Base-by-base conservation (phyloP, 2,888 invertebrate genomes). In the Tipula lateralis region DNA sequence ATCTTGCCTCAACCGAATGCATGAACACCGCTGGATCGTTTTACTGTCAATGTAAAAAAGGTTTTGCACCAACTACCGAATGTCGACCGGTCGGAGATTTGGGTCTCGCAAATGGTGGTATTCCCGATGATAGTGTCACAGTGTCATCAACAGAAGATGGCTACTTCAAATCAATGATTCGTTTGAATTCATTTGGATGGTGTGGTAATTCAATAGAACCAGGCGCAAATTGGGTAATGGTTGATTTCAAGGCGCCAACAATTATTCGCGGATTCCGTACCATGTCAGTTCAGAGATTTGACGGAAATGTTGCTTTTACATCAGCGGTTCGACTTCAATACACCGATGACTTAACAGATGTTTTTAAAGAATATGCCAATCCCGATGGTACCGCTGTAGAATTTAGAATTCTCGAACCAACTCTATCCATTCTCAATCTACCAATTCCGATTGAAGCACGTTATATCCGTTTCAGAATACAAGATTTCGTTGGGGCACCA, bases 341-440 rank as follows among this genome's bases (percentile, higher is more conserved):
- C 88, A 95, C 96, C 0, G 96, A 97, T 88, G 95, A 97, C 87
- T 91, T 97, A 85, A 96, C 97, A 0, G 97, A 98, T 88, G 92
- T 94, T 0, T 97, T 97, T 89, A 96, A 95, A 90, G 97, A 97
- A 88, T 97, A 97, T 89, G 94, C 96, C 1, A 97, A 97, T 88
- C 96, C 97, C 2, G 96, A 97, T 88, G 97, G 97, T 29, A 96
- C 97, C 1, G 96, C 97, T 9, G 97, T 97, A 0, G 97, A 97
- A 89, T 98, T 98, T 89, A 92, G 97, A 86, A 96, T 97, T 86
- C 90, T 96, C 80, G 97, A 97, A 87, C 96, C 97, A 0, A 96
- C 96, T 84, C 91, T 97, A n/a, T 97, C 97, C 0, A 96, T 97
- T 34, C 90, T 97, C 6, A 97, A 97, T 89, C 91, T 98, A 12